Conservation (phyloP, 92 coral and sea anemone genomes). For the Pocillopora meandrina region DNA sequence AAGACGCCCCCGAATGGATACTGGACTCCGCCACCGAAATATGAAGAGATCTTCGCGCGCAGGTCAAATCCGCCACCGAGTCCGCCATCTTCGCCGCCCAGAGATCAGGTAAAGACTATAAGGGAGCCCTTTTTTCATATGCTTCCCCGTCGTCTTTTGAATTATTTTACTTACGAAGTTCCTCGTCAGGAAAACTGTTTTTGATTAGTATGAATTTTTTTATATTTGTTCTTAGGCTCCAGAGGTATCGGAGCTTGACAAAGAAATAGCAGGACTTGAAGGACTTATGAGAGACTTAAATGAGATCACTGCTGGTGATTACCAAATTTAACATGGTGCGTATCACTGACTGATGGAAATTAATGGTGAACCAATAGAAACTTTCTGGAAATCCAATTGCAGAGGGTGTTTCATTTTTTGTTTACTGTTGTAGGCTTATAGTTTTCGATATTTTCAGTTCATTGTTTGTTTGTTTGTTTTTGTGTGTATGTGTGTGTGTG, state of each 20-base stretch:
- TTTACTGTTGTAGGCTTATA: background rate
- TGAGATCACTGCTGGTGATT: slow-evolving; percentile 74
- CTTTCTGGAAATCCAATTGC: too few relatives aligned
- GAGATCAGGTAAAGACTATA: slow-evolving; percentile 24
- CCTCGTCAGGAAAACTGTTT: background rate
- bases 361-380: too few relatives aligned
- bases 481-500: background rate
- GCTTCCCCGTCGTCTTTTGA: background rate
- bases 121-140: background rate
- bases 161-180: too few relatives aligned
- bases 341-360: background rate
- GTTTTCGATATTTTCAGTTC: background rate
- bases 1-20: slow-evolving; percentile 55
- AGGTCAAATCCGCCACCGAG: slow-evolving; percentile 23
- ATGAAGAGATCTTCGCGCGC: slow-evolving; percentile 59
- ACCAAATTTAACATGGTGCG: slow-evolving; percentile 45
- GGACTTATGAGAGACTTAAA: slow-evolving; percentile 91
- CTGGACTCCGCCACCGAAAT: slow-evolving; percentile 65
- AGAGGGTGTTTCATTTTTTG: too few relatives aligned
- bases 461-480: background rate
- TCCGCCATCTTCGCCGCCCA: slow-evolving; percentile 23
- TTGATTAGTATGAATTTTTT: background rate
- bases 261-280: slow-evolving; percentile 89
- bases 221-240: slow-evolving; percentile 50
- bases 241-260: slow-evolving; percentile 77